Conservation (phyloP, 1,140 invertebrate species). For the Tetragnatha versicolor region DNA sequence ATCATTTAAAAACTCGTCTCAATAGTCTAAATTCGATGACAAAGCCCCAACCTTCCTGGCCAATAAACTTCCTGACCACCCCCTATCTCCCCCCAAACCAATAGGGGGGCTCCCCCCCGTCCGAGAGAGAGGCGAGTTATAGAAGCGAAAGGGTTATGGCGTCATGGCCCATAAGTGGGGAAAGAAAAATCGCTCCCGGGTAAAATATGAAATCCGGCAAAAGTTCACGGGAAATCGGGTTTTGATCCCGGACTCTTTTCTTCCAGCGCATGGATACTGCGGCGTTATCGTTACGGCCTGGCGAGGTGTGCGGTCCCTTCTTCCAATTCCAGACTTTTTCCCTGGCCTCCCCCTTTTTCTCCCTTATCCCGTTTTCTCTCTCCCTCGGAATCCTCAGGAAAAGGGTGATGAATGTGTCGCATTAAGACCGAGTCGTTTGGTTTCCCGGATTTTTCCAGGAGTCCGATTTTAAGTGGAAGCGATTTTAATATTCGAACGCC, state of each 20-base stretch:
- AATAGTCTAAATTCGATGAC: not conserved
- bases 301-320: constrained; percentile 25
- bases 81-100: not conserved
- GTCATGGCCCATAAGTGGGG: constrained; percentile 51
- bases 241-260: constrained; percentile 49
- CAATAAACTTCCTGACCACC: too few relatives aligned
- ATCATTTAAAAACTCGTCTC: too few relatives aligned
- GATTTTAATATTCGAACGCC: constrained; percentile 54
- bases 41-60: not conserved
- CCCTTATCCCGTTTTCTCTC: not conserved
- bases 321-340: constrained; percentile 19
- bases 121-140: constrained; percentile 20
- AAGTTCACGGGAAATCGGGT: constrained; percentile 54
- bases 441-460: constrained; percentile 39
- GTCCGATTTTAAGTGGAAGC: constrained; percentile 55
- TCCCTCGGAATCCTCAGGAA: not conserved
- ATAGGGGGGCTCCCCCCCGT: too few relatives aligned
- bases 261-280: constrained; percentile 42
- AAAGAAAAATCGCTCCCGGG: constrained; percentile 31
- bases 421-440: constrained; percentile 54
- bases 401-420: constrained; percentile 50
- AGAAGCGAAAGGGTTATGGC: constrained; percentile 51
- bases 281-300: constrained; percentile 48
- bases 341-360: not conserved
- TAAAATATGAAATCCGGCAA: constrained; percentile 55